Base-by-base conservation (phyloP, 2,113 vertebrate species). In the Cricetomys ansorgei region DNA sequence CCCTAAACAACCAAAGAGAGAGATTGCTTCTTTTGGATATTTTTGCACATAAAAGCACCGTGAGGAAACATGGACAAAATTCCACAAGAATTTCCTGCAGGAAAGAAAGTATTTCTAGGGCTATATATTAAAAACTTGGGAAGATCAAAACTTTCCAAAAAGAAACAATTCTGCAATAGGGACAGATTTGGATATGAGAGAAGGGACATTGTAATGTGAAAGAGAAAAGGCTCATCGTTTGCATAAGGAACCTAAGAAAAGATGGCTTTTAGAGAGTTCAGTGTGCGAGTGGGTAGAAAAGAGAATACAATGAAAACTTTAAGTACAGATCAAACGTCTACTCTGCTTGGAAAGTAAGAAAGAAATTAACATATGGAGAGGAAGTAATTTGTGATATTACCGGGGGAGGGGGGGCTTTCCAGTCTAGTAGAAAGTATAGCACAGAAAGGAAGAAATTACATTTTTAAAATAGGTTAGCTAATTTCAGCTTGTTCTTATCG, bases 391-490 rank as follows among this genome's bases (percentile, higher is more conserved):
- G 5, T 84, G 76, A 64, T 93, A 65, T 88, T 85, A 88, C 15
- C 53, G 21, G 72, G 3, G 37, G 3, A 88, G 11, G 45, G 21
- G 72, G 3, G 37, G 3, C 13, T 94, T 90, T 93, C 87, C 25
- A 86, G 53, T 90, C 80, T 88, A 88, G 43, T 40, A 70, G 50
- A 91, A 96, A 88, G 57, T 59, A 90, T 10, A 84, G 64, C 23
- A 93, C 95, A 95, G 43, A 17, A 91, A 88, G 92, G 37, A 91
- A 45, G 45, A 91, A 76, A 87, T 83, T 81, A 65, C 11, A 87
- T 79, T 93, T 97, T 96, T 23, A 5, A 97, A 95, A 92, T 62
- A 93, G n/a, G 34, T 62, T 90, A 96, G 40, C 31, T 90, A 95
- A 96, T 94, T 96, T 92, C 40, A 88, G 62, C 25, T 73, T 96